Conservation (phyloP, 2,888 invertebrate genomes). For the Disparrhopalites patrizii region DNA sequence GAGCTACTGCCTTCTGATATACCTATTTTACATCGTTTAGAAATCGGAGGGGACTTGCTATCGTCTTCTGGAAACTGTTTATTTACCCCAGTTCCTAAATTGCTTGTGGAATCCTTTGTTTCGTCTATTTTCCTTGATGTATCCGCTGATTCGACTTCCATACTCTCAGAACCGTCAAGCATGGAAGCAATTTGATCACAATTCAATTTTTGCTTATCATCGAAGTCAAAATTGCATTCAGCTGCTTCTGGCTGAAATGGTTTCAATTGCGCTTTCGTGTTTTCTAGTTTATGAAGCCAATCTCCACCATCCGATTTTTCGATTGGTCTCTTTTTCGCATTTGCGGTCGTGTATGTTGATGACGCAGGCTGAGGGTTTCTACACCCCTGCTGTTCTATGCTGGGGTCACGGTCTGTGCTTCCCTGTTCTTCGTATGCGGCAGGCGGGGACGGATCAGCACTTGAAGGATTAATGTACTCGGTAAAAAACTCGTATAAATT, state of each 20-base stretch:
- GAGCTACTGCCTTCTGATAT: neutral
- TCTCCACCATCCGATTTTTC: neutral
- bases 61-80: neutral
- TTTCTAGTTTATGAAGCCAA: neutral
- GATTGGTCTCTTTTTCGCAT: neutral
- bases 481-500: slow-evolving; percentile 32
- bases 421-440: neutral
- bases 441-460: neutral
- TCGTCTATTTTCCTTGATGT: neutral
- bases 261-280: neutral
- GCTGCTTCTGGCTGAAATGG: neutral
- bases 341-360: too few species aligned
- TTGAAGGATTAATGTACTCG: slow-evolving; percentile 9
- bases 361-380: neutral
- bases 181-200: slow-evolving; percentile 10
- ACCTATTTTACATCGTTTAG: neutral
- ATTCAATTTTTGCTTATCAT: neutral
- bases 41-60: neutral
- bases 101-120: neutral
- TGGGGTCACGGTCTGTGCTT: neutral
- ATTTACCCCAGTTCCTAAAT: neutral
- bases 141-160: neutral
- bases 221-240: neutral
- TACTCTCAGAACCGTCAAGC: neutral
- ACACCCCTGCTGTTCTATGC: neutral